Conservation (phyloP, 1,140 invertebrate species). For the Agrypnia vestita region DNA sequence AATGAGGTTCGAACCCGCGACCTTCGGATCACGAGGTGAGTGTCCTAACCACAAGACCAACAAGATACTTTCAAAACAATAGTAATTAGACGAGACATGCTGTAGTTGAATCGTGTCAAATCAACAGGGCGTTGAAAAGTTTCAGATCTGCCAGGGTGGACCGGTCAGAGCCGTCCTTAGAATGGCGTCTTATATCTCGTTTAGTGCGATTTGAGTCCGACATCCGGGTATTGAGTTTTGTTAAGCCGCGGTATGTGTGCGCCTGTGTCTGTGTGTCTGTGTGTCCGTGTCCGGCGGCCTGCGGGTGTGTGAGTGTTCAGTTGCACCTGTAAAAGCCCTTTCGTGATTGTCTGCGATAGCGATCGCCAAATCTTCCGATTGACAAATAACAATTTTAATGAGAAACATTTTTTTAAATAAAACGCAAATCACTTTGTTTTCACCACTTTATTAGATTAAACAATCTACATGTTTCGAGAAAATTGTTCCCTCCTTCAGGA, state of each 20-base stretch:
- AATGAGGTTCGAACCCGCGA: too few relatives aligned
- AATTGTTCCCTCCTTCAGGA: too few relatives aligned
- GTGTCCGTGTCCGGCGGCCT: not conserved
- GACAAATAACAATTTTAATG: too few relatives aligned
- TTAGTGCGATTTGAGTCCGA: constrained; percentile 17
- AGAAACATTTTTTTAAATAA: too few relatives aligned
- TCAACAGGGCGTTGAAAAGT: not conserved
- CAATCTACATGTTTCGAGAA: too few relatives aligned
- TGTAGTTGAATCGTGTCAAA: not conserved
- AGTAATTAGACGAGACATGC: too few relatives aligned
- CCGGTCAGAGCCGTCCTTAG: not conserved
- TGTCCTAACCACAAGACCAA: too few relatives aligned
- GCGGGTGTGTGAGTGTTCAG: not conserved
- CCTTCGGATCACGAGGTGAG: too few relatives aligned
- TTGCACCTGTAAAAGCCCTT: not conserved
- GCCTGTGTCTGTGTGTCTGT: not conserved
- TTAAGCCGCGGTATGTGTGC: not conserved
- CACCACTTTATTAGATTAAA: too few relatives aligned
- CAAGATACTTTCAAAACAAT: too few relatives aligned
- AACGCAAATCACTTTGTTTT: too few relatives aligned
- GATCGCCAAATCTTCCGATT: not conserved
- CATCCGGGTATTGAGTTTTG: constrained; percentile 32
- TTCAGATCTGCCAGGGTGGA: not conserved
- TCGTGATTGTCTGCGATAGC: not conserved
- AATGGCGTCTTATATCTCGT: constrained; percentile 9